Conservation (phyloP, 1,140 invertebrate genomes). For the Pogonognathellus flavescens region DNA sequence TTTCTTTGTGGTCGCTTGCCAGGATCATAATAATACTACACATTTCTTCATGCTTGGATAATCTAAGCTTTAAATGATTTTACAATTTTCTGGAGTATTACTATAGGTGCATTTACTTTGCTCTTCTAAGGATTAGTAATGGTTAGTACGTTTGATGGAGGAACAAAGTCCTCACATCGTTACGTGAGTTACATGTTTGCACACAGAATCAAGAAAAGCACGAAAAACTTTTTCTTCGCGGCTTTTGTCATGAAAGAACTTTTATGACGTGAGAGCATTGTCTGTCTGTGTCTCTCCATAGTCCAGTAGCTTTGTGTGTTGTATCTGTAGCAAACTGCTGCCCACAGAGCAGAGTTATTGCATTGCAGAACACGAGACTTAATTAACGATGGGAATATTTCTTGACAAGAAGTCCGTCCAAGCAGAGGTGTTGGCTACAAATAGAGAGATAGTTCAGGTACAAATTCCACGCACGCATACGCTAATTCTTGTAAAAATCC, state of each 20-base stretch:
- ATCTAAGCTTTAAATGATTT: constrained; percentile 18
- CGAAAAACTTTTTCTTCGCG: constrained; percentile 11
- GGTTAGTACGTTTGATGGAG: neutral
- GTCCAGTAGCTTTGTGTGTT: constrained; percentile 14
- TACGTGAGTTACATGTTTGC: neutral
- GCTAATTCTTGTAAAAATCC: constrained; percentile 36
- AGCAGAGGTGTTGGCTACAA: constrained; percentile 40
- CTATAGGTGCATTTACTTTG: neutral
- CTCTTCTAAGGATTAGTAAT: neutral
- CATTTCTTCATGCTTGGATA: neutral
- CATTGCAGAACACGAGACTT: constrained; percentile 28
- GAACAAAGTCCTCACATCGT: neutral
- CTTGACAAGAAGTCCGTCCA: constrained; percentile 15
- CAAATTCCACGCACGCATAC: constrained; percentile 19
- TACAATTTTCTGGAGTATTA: constrained; percentile 16
- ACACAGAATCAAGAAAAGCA: neutral
- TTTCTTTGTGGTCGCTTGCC: neutral
- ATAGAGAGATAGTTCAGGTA: constrained; percentile 35
- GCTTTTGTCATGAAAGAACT: constrained; percentile 32
- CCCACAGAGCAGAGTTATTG: neutral
- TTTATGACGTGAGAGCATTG: constrained; percentile 30
- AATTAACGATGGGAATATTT: constrained; percentile 41
- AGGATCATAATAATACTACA: constrained; percentile 13
- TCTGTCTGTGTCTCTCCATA: neutral
- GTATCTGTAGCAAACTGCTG: neutral